Percentiles rank a stretch among this genome's conserved stretches.
Evolutionary conservation across 2,888 invertebrate genomes (phyloP).

Genomic region (Cinara cedri): DNA sequence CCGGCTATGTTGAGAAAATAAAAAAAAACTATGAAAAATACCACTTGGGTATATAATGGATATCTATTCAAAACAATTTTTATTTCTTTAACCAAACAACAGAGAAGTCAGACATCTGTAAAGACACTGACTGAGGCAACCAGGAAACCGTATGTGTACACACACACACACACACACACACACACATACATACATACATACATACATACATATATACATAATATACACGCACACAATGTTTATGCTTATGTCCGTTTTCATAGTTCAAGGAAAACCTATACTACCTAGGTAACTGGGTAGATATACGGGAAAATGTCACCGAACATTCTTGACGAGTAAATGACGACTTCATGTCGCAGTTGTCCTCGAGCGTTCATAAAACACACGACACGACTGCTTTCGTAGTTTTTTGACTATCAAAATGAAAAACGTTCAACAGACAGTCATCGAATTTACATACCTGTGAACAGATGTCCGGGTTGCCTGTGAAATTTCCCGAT

Average conservation of each 20-base stretch:
- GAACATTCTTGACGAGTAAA: not conserved
- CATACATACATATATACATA: not conserved
- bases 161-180: no score
- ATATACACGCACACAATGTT: no score
- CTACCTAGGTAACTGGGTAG: not conserved
- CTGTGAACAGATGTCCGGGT: constrained; percentile 53
- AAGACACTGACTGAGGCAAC: constrained; percentile 11
- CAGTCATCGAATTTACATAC: not conserved
- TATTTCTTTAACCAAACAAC: not conserved
- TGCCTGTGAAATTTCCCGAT: constrained; percentile 47
- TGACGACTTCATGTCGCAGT: not conserved
- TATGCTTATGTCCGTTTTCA: not conserved
- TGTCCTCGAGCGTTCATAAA: not conserved
- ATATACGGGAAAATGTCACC: not conserved
- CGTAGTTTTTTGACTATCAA: not conserved
- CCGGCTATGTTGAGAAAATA: not conserved
- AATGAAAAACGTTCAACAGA: not conserved
- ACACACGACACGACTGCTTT: not conserved
- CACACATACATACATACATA: not conserved
- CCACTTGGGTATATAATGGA: not conserved
- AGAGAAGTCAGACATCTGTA: not conserved
- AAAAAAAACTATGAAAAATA: constrained; percentile 12
- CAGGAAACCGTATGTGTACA: constrained; percentile 1
- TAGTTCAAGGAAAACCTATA: constrained; percentile 37
- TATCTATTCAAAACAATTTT: not conserved